phyloP scores from a whole-genome alignment of 2,113 vertebrate species.

The Gobius niger region DNA sequence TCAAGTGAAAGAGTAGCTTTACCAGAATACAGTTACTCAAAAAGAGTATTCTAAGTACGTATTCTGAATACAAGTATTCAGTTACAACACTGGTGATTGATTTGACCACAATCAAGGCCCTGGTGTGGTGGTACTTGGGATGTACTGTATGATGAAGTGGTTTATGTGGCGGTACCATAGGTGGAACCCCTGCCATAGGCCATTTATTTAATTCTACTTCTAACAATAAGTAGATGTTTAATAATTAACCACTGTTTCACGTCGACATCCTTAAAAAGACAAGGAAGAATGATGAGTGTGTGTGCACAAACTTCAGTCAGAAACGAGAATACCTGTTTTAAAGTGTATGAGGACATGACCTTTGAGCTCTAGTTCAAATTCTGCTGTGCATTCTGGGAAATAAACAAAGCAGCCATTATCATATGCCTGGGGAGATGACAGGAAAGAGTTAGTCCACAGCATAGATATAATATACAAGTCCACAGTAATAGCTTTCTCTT shows the following conservation, averaged over 20 bases:
- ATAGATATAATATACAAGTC: too few relatives aligned
- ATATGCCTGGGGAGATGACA: slow-evolving; percentile 46
- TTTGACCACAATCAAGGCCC: too few relatives aligned
- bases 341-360: slow-evolving; percentile 48
- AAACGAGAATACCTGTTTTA: slow-evolving; percentile 37
- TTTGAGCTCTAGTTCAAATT: slow-evolving; percentile 61
- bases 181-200: too few relatives aligned
- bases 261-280: slow-evolving; percentile 16
- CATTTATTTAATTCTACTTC: background rate
- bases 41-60: too few relatives aligned
- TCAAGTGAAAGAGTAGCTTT: too few relatives aligned
- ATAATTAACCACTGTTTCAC: slow-evolving; percentile 23
- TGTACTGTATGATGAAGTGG: too few relatives aligned
- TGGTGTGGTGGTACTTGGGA: too few relatives aligned
- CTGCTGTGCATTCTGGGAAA: slow-evolving; percentile 29
- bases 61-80: too few relatives aligned
- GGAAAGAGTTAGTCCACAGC: background rate
- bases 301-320: background rate
- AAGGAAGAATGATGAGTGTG: slow-evolving; percentile 24
- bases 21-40: too few relatives aligned
- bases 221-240: slow-evolving; percentile 6
- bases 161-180: too few relatives aligned
- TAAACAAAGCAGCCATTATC: slow-evolving; percentile 57
- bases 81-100: too few relatives aligned
- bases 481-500: too few relatives aligned